Evolutionary conservation across 2,113 vertebrate genomes (phyloP), one percentile per base, ranked within the genome.

Genomic region (Erythrolamprus reginae): DNA sequence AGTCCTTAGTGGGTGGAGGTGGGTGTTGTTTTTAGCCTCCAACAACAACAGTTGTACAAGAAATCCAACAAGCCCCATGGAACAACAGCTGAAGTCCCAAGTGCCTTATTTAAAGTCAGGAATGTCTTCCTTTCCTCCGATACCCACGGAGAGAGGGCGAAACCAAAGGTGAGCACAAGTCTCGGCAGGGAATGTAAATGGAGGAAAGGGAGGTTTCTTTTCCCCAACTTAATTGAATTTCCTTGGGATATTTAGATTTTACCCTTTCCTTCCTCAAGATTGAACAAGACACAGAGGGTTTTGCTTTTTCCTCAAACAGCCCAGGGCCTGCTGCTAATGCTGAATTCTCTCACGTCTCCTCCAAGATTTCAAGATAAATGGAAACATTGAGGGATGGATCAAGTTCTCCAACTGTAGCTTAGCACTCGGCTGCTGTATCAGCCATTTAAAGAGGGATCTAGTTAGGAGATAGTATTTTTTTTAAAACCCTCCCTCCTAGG

Each of bases 281-380:
- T 6, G 84, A 88, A 55, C 94, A 91, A 65, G 61, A 58, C 91
- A 92, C 50, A 3, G 52, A 42, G 82, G 89, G 89, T 92, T n/a
- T n/a, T 94, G 85, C 58, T 94, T 92, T 95, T 82, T 93, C 42
- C 0, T 9, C 4, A 17, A 87, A 91, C 93, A 92, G 90, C 1
- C 0, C 9, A 8, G 55, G 58, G 93, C 91, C 92, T 93, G 90
- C 83, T 93, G 94, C 93, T 90, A 87, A 91, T 92, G 94, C 91
- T 95, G 89, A 95, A 89, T 33, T 5, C 13, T 70, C 82, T 86
- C 0, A 0, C 50, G 15, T 92, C 93, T 89, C 94, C 91, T 89
- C 61, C 38, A 92, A 94, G 82, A 89, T 82, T 55, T 85, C 87
- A 77, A 70, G 61, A 85, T 86, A 52, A 87, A 87, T 56, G 85